Conservation (phyloP, 2,113 vertebrate species). For the Malurus elegans region DNA sequence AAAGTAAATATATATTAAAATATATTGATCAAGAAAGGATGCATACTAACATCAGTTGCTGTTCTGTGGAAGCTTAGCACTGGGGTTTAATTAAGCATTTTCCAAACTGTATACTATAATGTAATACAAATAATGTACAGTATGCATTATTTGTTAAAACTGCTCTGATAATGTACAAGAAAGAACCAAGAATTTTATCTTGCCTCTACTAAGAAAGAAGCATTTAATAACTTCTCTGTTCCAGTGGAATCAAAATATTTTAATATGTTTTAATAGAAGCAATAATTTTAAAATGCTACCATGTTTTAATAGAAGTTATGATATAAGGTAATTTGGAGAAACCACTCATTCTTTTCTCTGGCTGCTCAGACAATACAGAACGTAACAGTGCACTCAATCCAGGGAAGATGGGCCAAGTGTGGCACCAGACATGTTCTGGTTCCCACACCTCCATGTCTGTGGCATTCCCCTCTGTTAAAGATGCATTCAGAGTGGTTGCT, state of each 20-base stretch:
- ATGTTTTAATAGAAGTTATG: neutral
- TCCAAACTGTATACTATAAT: neutral
- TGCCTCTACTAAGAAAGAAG: neutral
- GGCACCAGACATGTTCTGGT: fast-evolving
- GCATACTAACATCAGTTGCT: neutral
- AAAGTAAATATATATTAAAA: neutral
- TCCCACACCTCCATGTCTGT: fast-evolving
- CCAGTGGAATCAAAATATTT: neutral
- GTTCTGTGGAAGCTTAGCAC: neutral
- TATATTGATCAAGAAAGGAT: neutral
- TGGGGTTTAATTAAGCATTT: neutral
- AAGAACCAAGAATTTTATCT: neutral
- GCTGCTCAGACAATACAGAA: neutral
- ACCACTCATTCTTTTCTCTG: neutral
- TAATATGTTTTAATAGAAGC: neutral
- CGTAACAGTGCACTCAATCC: neutral
- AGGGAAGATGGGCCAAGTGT: neutral
- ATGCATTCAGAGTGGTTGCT: fast-evolving
- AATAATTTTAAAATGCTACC: neutral
- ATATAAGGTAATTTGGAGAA: neutral
- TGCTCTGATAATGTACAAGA: neutral
- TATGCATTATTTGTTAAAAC: neutral
- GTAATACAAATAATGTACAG: neutral
- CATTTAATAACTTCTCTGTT: neutral
- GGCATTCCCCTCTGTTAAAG: no score